phyloP scores from a whole-genome alignment of 1,140 invertebrate species.

The Eufriesea mexicana region DNA sequence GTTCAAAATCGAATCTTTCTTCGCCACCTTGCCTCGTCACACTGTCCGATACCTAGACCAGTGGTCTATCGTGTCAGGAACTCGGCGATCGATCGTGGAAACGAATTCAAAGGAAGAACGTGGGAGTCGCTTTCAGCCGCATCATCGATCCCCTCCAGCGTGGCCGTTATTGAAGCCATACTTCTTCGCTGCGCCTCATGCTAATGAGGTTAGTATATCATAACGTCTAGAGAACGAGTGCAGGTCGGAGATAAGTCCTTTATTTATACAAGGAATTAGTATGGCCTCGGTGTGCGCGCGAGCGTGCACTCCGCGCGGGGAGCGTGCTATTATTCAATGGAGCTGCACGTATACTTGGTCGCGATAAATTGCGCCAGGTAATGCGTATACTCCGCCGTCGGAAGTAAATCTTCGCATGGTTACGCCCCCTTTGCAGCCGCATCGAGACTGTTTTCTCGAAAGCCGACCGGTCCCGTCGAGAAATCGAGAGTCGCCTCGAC shows the following conservation, averaged over 20 bases:
- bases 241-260: slow-evolving; percentile 55
- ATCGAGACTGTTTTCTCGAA: slow-evolving; percentile 20
- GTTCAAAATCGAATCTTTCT: no score
- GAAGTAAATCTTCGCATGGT: slow-evolving; percentile 39
- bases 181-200: slow-evolving; percentile 38
- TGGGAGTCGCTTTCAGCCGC: slow-evolving; percentile 3
- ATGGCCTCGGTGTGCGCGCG: slow-evolving; percentile 28
- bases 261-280: slow-evolving; percentile 58
- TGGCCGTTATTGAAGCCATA: slow-evolving; percentile 49
- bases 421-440: slow-evolving; percentile 29
- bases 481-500: neutral
- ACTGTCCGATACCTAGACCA: neutral
- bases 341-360: neutral
- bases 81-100: neutral
- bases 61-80: neutral
- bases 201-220: slow-evolving; percentile 61
- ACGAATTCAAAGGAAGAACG: slow-evolving; percentile 14
- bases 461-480: neutral
- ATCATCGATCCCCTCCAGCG: neutral
- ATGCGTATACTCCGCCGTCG: slow-evolving; percentile 40
- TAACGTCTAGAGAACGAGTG: slow-evolving; percentile 54
- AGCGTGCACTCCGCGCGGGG: neutral
- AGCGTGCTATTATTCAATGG: slow-evolving; percentile 44
- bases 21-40: no score
- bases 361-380: slow-evolving; percentile 24